These are phyloP conservation scores for Momotus momota DNA, from an alignment of 2,797 vertebrate genomes.

Conservation along the genomic window DNA sequence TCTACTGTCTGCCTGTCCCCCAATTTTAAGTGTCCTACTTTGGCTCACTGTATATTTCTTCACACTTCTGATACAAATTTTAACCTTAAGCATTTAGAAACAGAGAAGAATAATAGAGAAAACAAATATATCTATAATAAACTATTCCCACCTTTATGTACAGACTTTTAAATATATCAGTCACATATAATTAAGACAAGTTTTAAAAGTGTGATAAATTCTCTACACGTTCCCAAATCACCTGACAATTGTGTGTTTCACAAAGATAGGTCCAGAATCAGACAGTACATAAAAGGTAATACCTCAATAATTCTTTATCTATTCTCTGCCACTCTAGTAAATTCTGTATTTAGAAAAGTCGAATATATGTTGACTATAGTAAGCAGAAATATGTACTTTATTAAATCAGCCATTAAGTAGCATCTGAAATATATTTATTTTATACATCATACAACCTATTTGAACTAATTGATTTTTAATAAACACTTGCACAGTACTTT, in stretches of 20 bases:
- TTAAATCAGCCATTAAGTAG: slow-evolving; percentile 63
- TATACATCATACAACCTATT: slow-evolving; percentile 62
- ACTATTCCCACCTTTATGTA: neutral
- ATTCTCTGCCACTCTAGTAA: neutral
- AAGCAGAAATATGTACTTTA: slow-evolving; percentile 52
- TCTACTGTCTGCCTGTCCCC: neutral
- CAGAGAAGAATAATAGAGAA: neutral
- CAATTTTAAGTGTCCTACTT: neutral
- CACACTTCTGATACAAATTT: neutral
- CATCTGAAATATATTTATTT: slow-evolving; percentile 74
- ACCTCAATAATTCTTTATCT: neutral
- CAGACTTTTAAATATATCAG: neutral
- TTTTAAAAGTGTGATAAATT: neutral
- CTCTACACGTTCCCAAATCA: neutral
- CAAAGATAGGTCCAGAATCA: neutral
- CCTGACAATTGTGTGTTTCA: neutral
- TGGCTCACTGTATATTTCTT: neutral
- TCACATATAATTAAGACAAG: neutral
- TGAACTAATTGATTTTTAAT: slow-evolving; percentile 77
- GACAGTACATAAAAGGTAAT: neutral
- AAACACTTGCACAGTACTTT: slow-evolving; percentile 56
- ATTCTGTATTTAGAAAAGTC: slow-evolving; percentile 2
- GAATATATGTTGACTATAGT: neutral
- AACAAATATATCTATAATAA: neutral
- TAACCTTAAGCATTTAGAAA: neutral